Evolutionary conservation across 35 echinoderm and acorn worm genomes (phyloP).

Genomic region (Amphiura filiformis): DNA sequence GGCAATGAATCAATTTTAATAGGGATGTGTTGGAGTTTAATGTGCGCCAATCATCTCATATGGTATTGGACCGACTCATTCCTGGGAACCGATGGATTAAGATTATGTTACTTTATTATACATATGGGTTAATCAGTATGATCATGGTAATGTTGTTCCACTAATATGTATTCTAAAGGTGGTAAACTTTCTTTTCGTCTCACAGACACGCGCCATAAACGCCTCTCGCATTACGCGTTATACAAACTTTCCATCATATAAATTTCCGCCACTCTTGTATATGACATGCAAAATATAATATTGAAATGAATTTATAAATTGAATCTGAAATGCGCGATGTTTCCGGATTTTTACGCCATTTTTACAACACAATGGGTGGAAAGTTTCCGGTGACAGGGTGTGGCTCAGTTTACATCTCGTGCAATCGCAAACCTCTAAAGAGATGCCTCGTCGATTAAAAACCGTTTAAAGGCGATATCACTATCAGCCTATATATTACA

Average conservation of each 20-base stretch:
- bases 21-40: neutral
- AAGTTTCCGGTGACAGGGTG: neutral
- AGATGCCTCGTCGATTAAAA: neutral
- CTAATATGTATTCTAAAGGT: too few relatives aligned
- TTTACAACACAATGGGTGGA: neutral
- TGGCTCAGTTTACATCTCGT: neutral
- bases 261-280: neutral
- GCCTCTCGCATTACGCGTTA: neutral
- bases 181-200: neutral
- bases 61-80: too few relatives aligned
- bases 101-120: too few relatives aligned
- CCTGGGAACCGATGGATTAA: too few relatives aligned
- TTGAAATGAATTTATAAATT: neutral
- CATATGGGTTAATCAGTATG: too few relatives aligned
- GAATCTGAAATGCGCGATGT: neutral
- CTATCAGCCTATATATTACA: neutral
- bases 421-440: neutral
- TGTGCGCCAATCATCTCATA: neutral
- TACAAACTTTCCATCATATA: neutral
- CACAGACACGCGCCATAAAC: neutral
- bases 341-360: conserved; percentile 6
- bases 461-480: conserved; percentile 11
- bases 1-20: neutral
- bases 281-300: neutral
- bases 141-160: too few relatives aligned